A percentile compares a stretch with the other conserved stretches of the same genome.
Evolutionary conservation across 2,113 vertebrate species (phyloP).

Genomic region (Phocoena phocoena): DNA sequence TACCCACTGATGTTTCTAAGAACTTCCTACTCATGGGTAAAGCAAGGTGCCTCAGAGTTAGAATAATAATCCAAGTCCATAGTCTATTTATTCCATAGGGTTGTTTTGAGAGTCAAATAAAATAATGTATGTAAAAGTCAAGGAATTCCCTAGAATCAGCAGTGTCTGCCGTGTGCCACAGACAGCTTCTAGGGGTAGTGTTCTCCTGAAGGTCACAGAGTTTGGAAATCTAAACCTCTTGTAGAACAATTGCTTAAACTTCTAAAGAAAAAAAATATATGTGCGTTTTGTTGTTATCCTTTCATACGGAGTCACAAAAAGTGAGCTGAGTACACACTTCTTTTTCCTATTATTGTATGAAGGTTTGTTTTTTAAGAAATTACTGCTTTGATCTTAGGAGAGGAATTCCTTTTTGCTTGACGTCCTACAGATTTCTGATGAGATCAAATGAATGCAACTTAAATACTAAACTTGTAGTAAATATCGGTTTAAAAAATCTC

Average conservation of each 20-base stretch:
- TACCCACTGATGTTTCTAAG: neutral
- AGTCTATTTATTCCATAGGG: neutral
- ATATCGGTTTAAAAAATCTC: neutral
- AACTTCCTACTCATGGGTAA: neutral
- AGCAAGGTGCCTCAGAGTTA: neutral
- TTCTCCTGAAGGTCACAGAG: neutral
- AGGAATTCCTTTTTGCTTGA: slow-evolving; percentile 71
- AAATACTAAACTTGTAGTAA: slow-evolving; percentile 59
- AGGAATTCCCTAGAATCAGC: neutral
- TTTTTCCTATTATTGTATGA: slow-evolving; percentile 77
- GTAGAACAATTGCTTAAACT: slow-evolving; percentile 47
- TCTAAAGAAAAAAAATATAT: slow-evolving; percentile 45
- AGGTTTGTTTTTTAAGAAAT: slow-evolving; percentile 61
- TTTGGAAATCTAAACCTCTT: neutral
- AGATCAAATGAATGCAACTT: slow-evolving; percentile 69
- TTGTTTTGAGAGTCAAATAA: neutral
- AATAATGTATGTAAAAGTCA: neutral
- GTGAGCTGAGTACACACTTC: slow-evolving; percentile 23
- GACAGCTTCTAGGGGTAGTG: neutral
- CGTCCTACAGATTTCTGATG: slow-evolving; percentile 1
- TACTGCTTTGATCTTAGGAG: slow-evolving; percentile 66
- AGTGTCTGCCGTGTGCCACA: fast-evolving
- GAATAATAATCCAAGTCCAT: neutral
- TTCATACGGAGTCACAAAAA: slow-evolving; percentile 39
- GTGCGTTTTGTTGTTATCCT: slow-evolving; percentile 33